Percentiles rank a stretch among this genome's conserved stretches.
Conservation (phyloP, 2,113 vertebrate genomes). For the Opisthocomus hoazin region DNA sequence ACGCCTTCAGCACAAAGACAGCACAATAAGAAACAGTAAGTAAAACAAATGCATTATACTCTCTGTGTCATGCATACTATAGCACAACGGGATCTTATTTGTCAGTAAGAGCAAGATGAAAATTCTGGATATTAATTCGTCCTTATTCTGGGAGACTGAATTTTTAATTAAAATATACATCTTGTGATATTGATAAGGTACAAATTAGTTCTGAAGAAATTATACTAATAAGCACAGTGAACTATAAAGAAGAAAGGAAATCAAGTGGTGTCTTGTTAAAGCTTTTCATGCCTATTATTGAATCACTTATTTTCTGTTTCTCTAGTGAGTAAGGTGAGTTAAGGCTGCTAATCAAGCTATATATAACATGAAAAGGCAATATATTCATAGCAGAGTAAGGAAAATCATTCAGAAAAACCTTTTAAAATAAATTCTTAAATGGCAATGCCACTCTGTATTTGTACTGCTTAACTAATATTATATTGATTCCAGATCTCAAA, state of each 20-base stretch:
- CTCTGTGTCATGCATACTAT: background rate
- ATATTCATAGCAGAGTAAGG: background rate
- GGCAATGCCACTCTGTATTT: background rate
- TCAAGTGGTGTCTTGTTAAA: background rate
- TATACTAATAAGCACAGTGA: background rate
- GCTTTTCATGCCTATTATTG: background rate
- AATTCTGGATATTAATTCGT: background rate
- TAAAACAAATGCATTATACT: background rate
- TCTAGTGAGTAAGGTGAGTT: background rate
- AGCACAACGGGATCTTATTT: background rate
- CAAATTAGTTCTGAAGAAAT: background rate
- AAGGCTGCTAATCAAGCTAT: background rate
- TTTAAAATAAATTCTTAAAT: background rate
- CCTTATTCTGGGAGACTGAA: background rate
- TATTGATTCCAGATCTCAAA: slow-evolving; percentile 18
- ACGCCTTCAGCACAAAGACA: slow-evolving; percentile 68
- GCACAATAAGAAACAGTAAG: background rate
- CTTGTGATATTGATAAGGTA: background rate
- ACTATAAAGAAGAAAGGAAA: background rate
- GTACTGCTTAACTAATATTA: background rate
- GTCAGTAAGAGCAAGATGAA: background rate
- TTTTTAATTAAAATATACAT: background rate
- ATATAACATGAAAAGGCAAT: background rate
- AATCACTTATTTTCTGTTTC: background rate
- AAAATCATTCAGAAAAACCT: background rate